These are phyloP conservation scores for Datnioides undecimradiatus DNA, from an alignment of 2,113 vertebrate species.

Conservation along the genomic window DNA sequence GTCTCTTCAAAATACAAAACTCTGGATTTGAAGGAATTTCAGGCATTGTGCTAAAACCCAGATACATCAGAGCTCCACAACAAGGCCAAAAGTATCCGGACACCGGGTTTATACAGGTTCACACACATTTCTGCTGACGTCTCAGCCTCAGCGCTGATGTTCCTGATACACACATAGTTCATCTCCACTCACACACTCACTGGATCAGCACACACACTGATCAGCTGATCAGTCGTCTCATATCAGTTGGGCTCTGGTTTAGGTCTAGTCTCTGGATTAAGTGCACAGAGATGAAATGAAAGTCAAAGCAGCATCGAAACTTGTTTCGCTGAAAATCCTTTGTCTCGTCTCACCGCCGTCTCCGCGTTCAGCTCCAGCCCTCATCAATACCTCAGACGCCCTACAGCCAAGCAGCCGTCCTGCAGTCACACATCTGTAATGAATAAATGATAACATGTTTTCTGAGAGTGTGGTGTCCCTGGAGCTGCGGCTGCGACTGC, in stretches of 20 bases:
- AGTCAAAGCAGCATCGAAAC: too few species aligned
- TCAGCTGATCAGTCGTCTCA: too few species aligned
- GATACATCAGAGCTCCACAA: background rate
- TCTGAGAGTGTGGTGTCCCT: background rate
- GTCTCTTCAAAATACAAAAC: too few species aligned
- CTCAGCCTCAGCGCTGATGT: too few species aligned
- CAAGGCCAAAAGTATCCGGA: background rate
- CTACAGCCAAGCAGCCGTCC: conserved; percentile 42
- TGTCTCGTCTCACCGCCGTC: conserved; percentile 28
- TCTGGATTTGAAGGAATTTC: background rate
- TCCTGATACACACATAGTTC: too few species aligned
- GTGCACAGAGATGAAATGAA: too few species aligned
- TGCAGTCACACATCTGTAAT: conserved; percentile 62
- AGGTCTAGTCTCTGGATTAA: too few species aligned
- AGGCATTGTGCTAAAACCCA: background rate
- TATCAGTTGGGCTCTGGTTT: too few species aligned
- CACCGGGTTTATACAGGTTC: too few species aligned
- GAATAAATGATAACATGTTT: conserved; percentile 65
- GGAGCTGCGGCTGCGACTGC: conserved; percentile 36
- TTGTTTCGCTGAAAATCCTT: conserved; percentile 2
- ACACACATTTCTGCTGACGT: too few species aligned
- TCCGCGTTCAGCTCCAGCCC: background rate
- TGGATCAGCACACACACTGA: too few species aligned
- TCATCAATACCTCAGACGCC: conserved; percentile 33
- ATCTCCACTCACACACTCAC: too few species aligned